These are phyloP conservation scores for Procambarus virginalis DNA, from an alignment of 1,140 invertebrate species.

Conservation along the genomic window DNA sequence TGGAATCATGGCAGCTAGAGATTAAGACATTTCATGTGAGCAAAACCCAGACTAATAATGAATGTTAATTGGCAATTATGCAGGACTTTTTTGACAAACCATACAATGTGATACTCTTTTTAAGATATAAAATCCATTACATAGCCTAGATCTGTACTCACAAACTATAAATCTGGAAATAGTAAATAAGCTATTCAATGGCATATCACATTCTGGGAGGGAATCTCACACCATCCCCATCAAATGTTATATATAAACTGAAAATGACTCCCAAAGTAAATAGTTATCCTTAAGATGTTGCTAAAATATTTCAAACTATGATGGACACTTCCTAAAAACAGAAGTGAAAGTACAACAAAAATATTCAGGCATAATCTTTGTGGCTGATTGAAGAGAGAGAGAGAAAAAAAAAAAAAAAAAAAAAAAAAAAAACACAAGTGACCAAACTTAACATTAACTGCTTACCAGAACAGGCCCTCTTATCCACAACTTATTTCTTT, in stretches of 20 bases:
- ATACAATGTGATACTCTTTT: background rate
- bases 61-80: background rate
- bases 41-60: background rate
- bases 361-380: too few species aligned
- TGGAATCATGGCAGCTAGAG: background rate
- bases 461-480: too few species aligned
- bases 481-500: too few species aligned
- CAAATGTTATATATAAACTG: too few species aligned
- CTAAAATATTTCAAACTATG: too few species aligned
- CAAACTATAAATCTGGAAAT: background rate
- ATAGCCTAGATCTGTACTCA: background rate
- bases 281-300: too few species aligned
- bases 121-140: background rate
- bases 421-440: too few species aligned
- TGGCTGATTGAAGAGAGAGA: too few species aligned
- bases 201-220: background rate
- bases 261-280: background rate
- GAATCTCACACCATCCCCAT: background rate
- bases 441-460: too few species aligned
- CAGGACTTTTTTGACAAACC: background rate
- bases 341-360: too few species aligned
- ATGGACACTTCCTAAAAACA: too few species aligned
- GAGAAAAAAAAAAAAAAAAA: too few species aligned
- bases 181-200: background rate
- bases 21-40: background rate